Conservation (phyloP, 1,140 invertebrate species). For the Drosophila quadrilineata region DNA sequence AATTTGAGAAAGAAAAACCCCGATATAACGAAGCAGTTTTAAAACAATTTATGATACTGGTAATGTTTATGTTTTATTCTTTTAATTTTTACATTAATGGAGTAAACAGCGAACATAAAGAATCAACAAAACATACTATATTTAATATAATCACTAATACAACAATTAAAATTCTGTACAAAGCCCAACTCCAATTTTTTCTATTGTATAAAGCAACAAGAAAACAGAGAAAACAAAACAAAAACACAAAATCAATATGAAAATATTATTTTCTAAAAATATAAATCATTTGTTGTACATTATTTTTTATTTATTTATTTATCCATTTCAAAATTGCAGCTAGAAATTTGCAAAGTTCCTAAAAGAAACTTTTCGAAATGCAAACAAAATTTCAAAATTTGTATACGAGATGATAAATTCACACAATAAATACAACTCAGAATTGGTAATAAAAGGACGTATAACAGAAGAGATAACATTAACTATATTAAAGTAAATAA, state of each 20-base stretch:
- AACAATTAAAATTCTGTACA: slow-evolving; percentile 64
- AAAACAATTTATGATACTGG: slow-evolving; percentile 15
- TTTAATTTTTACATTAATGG: slow-evolving; percentile 45
- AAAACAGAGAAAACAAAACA: slow-evolving; percentile 38
- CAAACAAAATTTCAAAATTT: slow-evolving; percentile 38
- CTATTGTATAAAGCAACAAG: slow-evolving; percentile 60
- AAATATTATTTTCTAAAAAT: slow-evolving; percentile 65
- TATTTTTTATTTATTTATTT: slow-evolving; percentile 34
- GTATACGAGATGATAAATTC: slow-evolving; percentile 57
- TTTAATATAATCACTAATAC: slow-evolving; percentile 55
- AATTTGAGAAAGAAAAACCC: slow-evolving; percentile 43
- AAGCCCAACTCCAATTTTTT: slow-evolving; percentile 75
- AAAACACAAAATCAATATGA: slow-evolving; percentile 35
- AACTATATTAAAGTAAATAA: slow-evolving; percentile 44
- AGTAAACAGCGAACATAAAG: slow-evolving; percentile 44
- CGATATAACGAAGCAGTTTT: slow-evolving; percentile 15
- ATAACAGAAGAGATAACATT: slow-evolving; percentile 36
- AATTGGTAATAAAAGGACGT: slow-evolving; percentile 9
- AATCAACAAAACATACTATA: slow-evolving; percentile 45
- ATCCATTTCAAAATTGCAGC: slow-evolving; percentile 16
- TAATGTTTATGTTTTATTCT: slow-evolving; percentile 38
- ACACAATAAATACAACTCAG: slow-evolving; percentile 20
- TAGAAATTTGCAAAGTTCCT: slow-evolving; percentile 52
- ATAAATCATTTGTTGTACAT: slow-evolving; percentile 46
- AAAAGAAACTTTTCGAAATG: slow-evolving; percentile 30